These are phyloP conservation scores for Oligia strigilis DNA, from an alignment of 2,888 invertebrate genomes.

Conservation along the genomic window DNA sequence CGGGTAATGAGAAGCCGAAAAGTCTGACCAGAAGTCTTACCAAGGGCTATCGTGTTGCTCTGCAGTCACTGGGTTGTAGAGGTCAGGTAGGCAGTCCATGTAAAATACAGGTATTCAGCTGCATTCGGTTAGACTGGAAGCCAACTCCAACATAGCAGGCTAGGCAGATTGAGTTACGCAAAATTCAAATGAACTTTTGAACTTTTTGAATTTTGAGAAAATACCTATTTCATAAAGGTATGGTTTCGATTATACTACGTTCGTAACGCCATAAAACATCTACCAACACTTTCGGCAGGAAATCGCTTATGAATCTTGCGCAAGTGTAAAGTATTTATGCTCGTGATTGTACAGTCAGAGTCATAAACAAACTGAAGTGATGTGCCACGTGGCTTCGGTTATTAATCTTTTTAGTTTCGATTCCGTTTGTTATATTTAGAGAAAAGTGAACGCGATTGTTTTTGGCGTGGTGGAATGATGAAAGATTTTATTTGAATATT, in stretches of 20 bases:
- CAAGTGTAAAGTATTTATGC: background rate
- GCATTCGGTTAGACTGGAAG: too few relatives aligned
- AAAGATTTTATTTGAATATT: constrained; percentile 17
- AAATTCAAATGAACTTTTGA: too few relatives aligned
- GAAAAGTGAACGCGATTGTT: constrained; percentile 22
- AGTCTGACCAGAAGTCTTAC: background rate
- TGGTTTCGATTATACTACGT: background rate
- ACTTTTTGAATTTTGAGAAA: too few relatives aligned
- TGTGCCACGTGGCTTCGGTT: constrained; percentile 58
- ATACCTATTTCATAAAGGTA: background rate
- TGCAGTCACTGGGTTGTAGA: background rate
- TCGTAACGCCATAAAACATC: background rate
- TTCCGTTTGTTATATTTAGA: constrained; percentile 49
- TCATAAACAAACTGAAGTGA: constrained; percentile 53
- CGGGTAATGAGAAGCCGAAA: background rate
- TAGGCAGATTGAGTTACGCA: background rate
- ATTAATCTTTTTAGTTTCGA: constrained; percentile 57
- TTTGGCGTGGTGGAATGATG: background rate
- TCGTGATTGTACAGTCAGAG: constrained; percentile 14
- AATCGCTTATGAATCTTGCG: background rate
- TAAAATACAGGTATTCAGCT: too few relatives aligned
- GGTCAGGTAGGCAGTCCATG: too few relatives aligned
- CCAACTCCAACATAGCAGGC: too few relatives aligned
- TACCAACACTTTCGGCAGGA: background rate
- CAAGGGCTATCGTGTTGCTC: background rate